Base-by-base conservation (phyloP, 2,797 vertebrate genomes). In the Rhinella marina region DNA sequence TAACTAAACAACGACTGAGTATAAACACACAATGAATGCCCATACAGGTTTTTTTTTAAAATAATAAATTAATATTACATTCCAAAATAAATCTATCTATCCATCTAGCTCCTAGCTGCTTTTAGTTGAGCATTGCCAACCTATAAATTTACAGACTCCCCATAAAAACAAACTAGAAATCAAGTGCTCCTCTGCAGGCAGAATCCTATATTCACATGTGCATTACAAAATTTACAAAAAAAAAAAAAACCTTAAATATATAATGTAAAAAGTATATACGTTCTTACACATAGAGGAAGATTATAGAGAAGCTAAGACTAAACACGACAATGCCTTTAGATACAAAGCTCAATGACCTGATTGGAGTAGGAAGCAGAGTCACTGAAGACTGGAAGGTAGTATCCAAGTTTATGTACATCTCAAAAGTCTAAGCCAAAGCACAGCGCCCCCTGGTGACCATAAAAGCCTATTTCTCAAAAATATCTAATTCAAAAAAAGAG, bases 81-180 rank as follows among this genome's bases (percentile, higher is more conserved):
- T 78, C 84, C 84, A 85, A 85, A 85, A 85, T 85, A 85, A 85
- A 85, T 85, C 32, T 85, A 19, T 85, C 84, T 85, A 85, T 85
- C 84, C 78, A 85, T 64, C 32, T 48, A 83, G 57, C 32, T 64
- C 27, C 72, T 62, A 50, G 62, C 21, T 62, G 77, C 48, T 61
- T 62, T 21, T 59, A 66, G 25, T 70, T 64, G 32, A 50, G 80
- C 29, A 81, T 81, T 48, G 27, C 79, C n/a, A 13, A 81, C 57
- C 29, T 85, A 76, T 48, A 85, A 85, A 85, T 77, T 57, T 48
- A n/a, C 54, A 84, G 27, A 84, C 56, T 25, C 41, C 70, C 82
- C n/a, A 77, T 76, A 73, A 77, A 64, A 85, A 75, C 70, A 4
- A 75, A 62, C 73, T 78, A 62, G 23, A 77, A 66, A 77, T 52